These are phyloP conservation scores for Bombus turneri DNA, from an alignment of 1,140 invertebrate genomes.

Conservation along the genomic window DNA sequence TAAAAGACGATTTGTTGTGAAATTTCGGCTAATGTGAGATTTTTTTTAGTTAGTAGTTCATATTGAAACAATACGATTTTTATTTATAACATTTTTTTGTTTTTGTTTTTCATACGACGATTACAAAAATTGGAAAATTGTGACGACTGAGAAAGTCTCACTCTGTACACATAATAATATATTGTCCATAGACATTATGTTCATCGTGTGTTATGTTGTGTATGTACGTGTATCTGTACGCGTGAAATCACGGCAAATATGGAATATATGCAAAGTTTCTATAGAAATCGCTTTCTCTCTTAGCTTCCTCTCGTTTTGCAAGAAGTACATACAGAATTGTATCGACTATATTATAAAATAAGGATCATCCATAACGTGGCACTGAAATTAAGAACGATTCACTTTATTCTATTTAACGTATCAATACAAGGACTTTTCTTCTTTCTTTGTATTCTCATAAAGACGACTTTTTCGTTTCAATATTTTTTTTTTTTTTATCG, in stretches of 20 bases:
- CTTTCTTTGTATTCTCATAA: neutral
- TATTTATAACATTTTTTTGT: slow-evolving; percentile 42
- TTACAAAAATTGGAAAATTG: slow-evolving; percentile 54
- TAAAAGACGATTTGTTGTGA: neutral
- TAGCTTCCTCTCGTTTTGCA: neutral
- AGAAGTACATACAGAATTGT: neutral
- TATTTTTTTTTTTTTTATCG: slow-evolving; percentile 7
- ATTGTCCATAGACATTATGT: slow-evolving; percentile 38
- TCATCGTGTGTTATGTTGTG: neutral
- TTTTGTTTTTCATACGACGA: slow-evolving; percentile 22
- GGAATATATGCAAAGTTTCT: slow-evolving; percentile 26
- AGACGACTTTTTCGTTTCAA: slow-evolving; percentile 11
- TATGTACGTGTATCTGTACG: slow-evolving; percentile 1
- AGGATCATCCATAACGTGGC: slow-evolving; percentile 41
- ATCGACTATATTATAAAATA: slow-evolving; percentile 28
- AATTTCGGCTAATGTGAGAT: neutral
- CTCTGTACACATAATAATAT: slow-evolving; percentile 41
- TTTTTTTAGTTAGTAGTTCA: neutral
- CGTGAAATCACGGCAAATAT: slow-evolving; percentile 23
- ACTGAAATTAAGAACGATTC: slow-evolving; percentile 48
- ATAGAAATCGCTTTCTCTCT: slow-evolving; percentile 2
- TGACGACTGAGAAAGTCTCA: slow-evolving; percentile 39
- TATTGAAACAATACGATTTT: slow-evolving; percentile 56
- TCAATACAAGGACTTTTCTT: slow-evolving; percentile 35
- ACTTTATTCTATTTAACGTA: slow-evolving; percentile 46